phyloP scores from a whole-genome alignment of 2,113 vertebrate species.

The Coregonus clupeaformis region DNA sequence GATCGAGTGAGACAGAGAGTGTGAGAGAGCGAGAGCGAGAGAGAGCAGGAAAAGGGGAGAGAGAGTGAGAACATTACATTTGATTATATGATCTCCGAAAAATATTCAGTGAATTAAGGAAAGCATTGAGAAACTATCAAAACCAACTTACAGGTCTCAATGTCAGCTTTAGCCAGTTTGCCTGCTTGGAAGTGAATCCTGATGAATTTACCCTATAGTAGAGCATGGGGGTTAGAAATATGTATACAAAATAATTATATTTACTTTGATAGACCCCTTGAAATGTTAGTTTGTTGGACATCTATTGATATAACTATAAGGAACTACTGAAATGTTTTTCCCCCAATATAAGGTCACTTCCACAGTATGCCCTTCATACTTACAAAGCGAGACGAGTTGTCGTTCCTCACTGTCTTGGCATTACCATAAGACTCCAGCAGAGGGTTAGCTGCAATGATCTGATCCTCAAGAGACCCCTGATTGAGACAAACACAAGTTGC shows the following conservation, averaged over 20 bases:
- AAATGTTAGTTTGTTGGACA: no score
- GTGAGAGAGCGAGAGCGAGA: neutral
- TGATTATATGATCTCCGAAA: no score
- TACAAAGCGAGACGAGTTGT: constrained; percentile 64
- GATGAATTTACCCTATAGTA: constrained; percentile 52
- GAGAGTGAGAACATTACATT: no score
- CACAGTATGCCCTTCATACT: constrained; percentile 21
- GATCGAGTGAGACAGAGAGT: neutral
- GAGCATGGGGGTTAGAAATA: no score
- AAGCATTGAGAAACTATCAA: no score
- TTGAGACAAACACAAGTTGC: neutral
- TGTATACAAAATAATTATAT: no score
- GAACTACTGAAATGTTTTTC: neutral
- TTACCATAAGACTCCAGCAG: constrained; percentile 60
- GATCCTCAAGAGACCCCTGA: constrained; percentile 60
- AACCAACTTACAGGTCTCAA: no score
- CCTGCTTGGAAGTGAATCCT: constrained; percentile 80
- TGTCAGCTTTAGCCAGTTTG: no score
- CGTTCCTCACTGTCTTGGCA: constrained; percentile 64
- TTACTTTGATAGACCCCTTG: no score
- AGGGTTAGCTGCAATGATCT: constrained; percentile 61
- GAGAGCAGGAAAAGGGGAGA: neutral
- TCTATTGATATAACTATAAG: no score
- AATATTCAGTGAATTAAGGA: no score
- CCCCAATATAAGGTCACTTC: neutral